phyloP scores from a whole-genome alignment of 2,113 vertebrate species.

The Tylochromis polylepis region DNA sequence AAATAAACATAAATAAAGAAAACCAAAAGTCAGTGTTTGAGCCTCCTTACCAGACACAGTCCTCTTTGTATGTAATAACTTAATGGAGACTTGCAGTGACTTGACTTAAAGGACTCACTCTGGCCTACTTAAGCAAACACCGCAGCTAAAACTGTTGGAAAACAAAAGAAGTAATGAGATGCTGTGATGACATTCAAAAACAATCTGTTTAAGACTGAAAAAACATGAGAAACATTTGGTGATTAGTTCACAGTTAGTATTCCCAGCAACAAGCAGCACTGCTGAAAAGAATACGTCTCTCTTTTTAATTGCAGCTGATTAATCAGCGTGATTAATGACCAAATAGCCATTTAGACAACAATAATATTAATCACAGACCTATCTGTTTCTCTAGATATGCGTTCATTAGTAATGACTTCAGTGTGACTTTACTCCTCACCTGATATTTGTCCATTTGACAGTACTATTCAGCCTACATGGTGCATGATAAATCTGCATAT shows the following conservation, averaged over 20 bases:
- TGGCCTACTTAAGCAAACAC: neutral
- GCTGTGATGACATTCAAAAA: neutral
- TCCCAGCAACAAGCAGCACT: neutral
- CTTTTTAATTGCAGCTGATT: constrained; percentile 40
- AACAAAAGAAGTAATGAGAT: neutral
- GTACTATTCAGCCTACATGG: constrained; percentile 40
- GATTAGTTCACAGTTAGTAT: neutral
- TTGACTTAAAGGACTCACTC: neutral
- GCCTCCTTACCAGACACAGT: neutral
- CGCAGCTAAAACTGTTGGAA: neutral
- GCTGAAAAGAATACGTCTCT: constrained; percentile 2
- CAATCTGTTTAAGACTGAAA: neutral
- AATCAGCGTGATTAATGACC: constrained; percentile 44
- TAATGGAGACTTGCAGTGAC: neutral
- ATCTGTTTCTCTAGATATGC: constrained; percentile 53
- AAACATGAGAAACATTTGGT: neutral
- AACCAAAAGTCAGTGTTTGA: neutral
- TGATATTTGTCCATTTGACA: constrained; percentile 46
- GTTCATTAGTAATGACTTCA: constrained; percentile 31
- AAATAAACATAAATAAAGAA: neutral
- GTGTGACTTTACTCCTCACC: constrained; percentile 19
- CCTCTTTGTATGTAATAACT: neutral
- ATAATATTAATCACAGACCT: constrained; percentile 28
- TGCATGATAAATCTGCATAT: constrained; percentile 55
- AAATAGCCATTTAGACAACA: constrained; percentile 22